Evolutionary conservation across 92 coral and sea anemone genomes (phyloP).

Genomic region (Muricea muricata): DNA sequence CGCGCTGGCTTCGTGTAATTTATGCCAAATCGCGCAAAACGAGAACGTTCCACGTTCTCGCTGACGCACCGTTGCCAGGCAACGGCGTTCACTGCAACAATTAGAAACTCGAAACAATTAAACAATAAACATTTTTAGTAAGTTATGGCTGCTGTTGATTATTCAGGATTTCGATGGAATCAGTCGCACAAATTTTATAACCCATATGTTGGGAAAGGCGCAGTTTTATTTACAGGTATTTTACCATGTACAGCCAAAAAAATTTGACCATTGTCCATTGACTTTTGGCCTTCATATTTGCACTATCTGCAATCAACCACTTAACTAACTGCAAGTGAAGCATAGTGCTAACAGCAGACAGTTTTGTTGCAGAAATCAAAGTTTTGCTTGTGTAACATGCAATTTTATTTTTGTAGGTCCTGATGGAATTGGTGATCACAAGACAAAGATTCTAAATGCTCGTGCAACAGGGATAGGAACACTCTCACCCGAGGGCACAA

Average conservation of each 20-base stretch:
- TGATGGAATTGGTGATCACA: slow-evolving; percentile 88
- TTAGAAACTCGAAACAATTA: slow-evolving; percentile 4
- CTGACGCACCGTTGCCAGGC: slow-evolving; percentile 68
- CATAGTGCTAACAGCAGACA: too few species aligned
- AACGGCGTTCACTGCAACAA: slow-evolving; percentile 71
- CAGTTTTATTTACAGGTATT: slow-evolving; percentile 88
- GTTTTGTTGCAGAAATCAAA: too few species aligned
- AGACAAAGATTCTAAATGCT: slow-evolving; percentile 77
- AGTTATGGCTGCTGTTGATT: slow-evolving; percentile 54
- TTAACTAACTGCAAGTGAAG: background rate
- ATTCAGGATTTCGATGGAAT: slow-evolving; percentile 66
- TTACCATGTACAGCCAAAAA: background rate
- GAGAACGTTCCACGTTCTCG: background rate
- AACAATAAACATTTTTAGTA: background rate
- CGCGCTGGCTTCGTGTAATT: slow-evolving; percentile 1
- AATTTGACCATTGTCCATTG: background rate
- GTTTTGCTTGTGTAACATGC: too few species aligned
- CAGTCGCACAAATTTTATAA: slow-evolving; percentile 94
- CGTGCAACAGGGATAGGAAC: slow-evolving; percentile 91
- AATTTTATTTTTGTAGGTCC: slow-evolving; percentile 82
- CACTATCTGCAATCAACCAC: too few species aligned
- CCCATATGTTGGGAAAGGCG: slow-evolving; percentile 92
- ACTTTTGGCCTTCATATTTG: background rate
- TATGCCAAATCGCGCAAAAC: background rate
- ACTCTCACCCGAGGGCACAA: slow-evolving; percentile 95